Percentiles rank a stretch among this genome's conserved stretches.
phyloP scores from a whole-genome alignment of 2,797 vertebrate genomes.

The Erpetoichthys calabaricus region DNA sequence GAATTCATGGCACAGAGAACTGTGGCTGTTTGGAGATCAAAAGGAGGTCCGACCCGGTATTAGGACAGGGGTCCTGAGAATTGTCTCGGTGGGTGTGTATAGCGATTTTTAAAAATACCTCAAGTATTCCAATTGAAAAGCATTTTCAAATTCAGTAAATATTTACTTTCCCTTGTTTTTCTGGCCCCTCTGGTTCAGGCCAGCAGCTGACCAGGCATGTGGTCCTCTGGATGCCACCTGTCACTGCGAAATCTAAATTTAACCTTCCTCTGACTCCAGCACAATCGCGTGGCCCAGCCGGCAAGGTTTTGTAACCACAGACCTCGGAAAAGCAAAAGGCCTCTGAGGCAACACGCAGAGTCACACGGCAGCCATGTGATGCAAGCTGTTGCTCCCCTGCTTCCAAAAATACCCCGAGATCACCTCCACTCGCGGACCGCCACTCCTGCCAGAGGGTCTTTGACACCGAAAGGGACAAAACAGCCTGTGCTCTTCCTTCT shows the following conservation, averaged over 20 bases:
- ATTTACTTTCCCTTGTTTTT: conserved; percentile 26
- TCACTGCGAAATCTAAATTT: conserved; percentile 39
- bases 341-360: conserved; percentile 19
- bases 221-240: conserved; percentile 38
- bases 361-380: conserved; percentile 38
- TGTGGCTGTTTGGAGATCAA: too few species aligned
- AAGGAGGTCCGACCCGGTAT: too few species aligned
- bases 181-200: conserved; percentile 29
- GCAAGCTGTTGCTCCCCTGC: conserved; percentile 49
- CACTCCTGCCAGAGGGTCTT: not conserved
- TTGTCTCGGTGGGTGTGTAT: too few species aligned
- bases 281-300: conserved; percentile 19
- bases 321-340: conserved; percentile 17
- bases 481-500: not conserved
- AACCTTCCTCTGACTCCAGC: conserved; percentile 50
- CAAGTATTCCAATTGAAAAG: not conserved
- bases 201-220: conserved; percentile 29
- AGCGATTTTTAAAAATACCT: conserved; percentile 1
- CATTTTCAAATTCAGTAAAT: not conserved
- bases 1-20: too few species aligned
- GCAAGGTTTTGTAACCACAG: conserved; percentile 11
- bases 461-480: not conserved
- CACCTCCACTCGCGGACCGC: conserved; percentile 20
- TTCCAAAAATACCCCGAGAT: conserved; percentile 50
- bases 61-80: too few species aligned